A percentile compares a stretch with the other conserved stretches of the same genome.
Conservation (phyloP, 2,113 vertebrate species). For the Ictalurus furcatus region DNA sequence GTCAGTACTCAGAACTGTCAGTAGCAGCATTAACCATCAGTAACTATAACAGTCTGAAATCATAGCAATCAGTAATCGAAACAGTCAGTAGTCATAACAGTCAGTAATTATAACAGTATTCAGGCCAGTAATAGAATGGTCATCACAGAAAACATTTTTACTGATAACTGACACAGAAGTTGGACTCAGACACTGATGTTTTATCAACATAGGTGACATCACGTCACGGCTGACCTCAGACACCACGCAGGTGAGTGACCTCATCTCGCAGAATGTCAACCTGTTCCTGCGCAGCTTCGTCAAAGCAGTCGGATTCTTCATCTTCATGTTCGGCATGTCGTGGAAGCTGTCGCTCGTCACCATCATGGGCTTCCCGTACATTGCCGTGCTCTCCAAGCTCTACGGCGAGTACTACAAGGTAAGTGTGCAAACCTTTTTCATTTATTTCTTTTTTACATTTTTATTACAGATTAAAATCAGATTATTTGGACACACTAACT, state of each 20-base stretch:
- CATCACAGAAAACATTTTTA: not conserved
- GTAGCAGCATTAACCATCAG: too few relatives aligned
- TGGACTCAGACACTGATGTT: not conserved
- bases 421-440: slow-evolving; percentile 14
- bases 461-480: too few relatives aligned
- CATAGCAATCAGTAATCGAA: too few relatives aligned
- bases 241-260: slow-evolving; percentile 93
- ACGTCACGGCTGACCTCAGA: slow-evolving; percentile 94
- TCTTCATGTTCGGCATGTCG: slow-evolving; percentile 93
- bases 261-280: slow-evolving; percentile 94
- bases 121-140: not conserved
- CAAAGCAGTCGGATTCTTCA: slow-evolving; percentile 81
- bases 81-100: not conserved
- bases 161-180: too few relatives aligned
- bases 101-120: not conserved
- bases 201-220: slow-evolving; percentile 82
- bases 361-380: slow-evolving; percentile 93
- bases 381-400: slow-evolving; percentile 83
- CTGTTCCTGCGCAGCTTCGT: slow-evolving; percentile 87
- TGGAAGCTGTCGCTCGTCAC: slow-evolving; percentile 92
- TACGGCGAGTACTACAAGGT: slow-evolving; percentile 97
- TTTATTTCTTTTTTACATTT: not conserved
- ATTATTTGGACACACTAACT: not conserved
- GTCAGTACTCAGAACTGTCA: not conserved
- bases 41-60: too few relatives aligned